Conservation (phyloP, 2,113 vertebrate genomes). For the Dendrocopos noguchii region DNA sequence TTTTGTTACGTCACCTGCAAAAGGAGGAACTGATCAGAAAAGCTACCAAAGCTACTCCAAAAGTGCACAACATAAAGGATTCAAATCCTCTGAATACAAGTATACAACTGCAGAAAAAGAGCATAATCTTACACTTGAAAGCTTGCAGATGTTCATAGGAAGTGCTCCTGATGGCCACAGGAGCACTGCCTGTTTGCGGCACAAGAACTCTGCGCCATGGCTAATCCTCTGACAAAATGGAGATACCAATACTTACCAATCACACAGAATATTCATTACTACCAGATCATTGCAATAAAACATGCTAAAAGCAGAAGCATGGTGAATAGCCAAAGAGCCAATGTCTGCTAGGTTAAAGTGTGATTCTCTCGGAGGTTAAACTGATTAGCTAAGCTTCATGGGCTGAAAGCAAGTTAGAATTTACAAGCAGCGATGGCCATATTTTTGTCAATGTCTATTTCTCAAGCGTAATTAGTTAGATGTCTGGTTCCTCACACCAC, state of each 20-base stretch:
- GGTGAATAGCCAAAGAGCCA: constrained; percentile 9
- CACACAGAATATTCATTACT: neutral
- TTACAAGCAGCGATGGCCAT: neutral
- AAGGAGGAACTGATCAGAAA: neutral
- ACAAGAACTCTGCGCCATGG: neutral
- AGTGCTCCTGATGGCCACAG: neutral
- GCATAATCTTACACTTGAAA: neutral
- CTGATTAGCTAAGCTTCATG: constrained; percentile 42
- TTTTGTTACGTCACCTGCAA: constrained; percentile 90
- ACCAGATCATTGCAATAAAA: neutral
- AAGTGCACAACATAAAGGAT: neutral
- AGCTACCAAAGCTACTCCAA: neutral
- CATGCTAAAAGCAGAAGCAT: constrained; percentile 18
- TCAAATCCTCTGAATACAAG: neutral
- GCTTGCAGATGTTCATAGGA: neutral
- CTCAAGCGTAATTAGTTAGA: constrained; percentile 29
- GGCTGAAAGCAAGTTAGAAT: constrained; percentile 31
- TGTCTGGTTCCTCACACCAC: constrained; percentile 56
- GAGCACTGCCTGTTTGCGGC: neutral
- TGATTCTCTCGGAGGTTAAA: constrained; percentile 18
- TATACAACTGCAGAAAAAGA: neutral
- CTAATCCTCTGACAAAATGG: neutral
- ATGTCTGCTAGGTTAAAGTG: constrained; percentile 14
- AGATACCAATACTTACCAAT: constrained; percentile 18
- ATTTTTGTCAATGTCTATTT: constrained; percentile 20